Percentiles rank a stretch among this genome's conserved stretches.
Evolutionary conservation across 2,888 invertebrate genomes (phyloP).

Genomic region (Pristionchus arcanus): DNA sequence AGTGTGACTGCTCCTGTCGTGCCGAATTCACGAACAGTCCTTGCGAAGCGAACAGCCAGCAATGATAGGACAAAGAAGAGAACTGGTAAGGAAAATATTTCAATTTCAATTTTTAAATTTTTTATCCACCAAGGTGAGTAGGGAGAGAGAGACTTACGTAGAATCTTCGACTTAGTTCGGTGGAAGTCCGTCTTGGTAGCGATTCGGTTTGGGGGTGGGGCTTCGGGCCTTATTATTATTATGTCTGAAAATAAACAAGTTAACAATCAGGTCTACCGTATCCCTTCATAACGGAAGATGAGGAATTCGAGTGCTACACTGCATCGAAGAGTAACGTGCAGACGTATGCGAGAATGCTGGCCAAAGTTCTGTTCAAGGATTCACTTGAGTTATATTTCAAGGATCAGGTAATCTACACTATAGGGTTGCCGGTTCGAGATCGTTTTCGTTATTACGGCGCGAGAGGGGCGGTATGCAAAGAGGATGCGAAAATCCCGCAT

Average conservation of each 20-base stretch:
- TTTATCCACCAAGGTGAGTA: not conserved
- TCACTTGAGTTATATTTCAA: conserved; percentile 66
- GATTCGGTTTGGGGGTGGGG: too few relatives aligned
- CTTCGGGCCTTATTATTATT: not conserved
- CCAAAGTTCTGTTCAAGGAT: conserved; percentile 63
- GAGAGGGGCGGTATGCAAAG: too few relatives aligned
- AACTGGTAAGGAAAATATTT: not conserved
- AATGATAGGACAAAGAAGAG: conserved; percentile 10
- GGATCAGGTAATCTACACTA: conserved; percentile 55
- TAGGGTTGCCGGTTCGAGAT: too few relatives aligned
- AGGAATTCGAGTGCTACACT: conserved; percentile 62
- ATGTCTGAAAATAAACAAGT: not conserved
- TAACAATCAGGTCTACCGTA: conserved; percentile 57
- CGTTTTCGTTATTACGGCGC: too few relatives aligned
- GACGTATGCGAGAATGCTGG: conserved; percentile 64
- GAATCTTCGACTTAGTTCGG: too few relatives aligned
- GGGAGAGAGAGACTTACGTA: too few relatives aligned
- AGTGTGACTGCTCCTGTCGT: not conserved
- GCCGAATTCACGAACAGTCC: not conserved
- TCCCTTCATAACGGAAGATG: conserved; percentile 65
- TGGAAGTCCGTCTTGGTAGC: too few relatives aligned
- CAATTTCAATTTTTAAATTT: not conserved
- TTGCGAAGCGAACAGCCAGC: not conserved
- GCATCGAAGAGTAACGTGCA: conserved; percentile 62
- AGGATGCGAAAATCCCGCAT: too few relatives aligned